phyloP scores from a whole-genome alignment of 2,888 invertebrate species.

The Eristalis arbustorum region DNA sequence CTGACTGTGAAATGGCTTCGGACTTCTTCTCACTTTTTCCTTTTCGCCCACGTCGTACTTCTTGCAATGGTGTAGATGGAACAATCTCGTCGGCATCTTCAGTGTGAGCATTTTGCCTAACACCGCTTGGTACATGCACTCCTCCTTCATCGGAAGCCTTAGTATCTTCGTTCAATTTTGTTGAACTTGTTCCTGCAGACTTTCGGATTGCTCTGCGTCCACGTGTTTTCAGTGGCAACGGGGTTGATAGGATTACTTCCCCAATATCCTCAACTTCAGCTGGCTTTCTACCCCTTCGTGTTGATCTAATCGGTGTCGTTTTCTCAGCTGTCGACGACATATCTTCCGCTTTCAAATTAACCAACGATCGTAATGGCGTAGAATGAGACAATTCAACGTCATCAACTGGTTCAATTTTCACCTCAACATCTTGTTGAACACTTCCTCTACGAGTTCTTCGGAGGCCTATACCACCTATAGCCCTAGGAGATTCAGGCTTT shows the following conservation, averaged over 20 bases:
- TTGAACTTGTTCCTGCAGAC: too few relatives aligned
- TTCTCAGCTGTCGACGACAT: neutral
- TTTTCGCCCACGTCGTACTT: neutral
- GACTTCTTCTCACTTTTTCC: neutral
- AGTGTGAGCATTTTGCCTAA: neutral
- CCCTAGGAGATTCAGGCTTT: neutral
- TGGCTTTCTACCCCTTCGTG: too few relatives aligned
- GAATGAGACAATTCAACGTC: neutral
- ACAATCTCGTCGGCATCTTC: neutral
- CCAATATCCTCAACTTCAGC: neutral
- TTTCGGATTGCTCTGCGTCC: neutral
- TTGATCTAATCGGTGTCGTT: too few relatives aligned
- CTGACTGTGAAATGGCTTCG: too few relatives aligned
- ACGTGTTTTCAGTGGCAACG: neutral
- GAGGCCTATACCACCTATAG: neutral
- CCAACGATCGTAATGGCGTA: neutral
- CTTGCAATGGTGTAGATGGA: neutral
- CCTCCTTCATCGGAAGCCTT: neutral
- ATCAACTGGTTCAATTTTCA: neutral
- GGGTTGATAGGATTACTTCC: neutral
- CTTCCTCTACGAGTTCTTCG: slow-evolving; percentile 33
- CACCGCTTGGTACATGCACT: neutral
- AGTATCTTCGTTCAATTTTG: too few relatives aligned
- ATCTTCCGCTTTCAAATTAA: neutral
- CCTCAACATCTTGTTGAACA: slow-evolving; percentile 9